Conservation (phyloP, 2,888 invertebrate genomes). For the Sinentomon sp. region DNA sequence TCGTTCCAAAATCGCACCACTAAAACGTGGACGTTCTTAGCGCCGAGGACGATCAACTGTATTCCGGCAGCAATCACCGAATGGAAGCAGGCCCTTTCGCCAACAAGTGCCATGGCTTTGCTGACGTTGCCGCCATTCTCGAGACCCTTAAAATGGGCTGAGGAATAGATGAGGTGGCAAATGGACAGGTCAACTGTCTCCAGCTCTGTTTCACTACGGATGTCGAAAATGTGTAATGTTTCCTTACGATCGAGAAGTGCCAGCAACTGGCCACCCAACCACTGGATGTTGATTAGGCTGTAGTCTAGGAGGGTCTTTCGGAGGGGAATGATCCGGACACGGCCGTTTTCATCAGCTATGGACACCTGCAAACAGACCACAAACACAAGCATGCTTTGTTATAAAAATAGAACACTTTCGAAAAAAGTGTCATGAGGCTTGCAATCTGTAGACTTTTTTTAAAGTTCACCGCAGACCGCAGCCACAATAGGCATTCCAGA, state of each 20-base stretch:
- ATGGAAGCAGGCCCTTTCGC: slow-evolving; percentile 45
- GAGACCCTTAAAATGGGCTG: slow-evolving; percentile 63
- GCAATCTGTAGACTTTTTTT: too few relatives aligned
- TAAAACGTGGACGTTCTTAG: slow-evolving; percentile 29
- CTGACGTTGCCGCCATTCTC: slow-evolving; percentile 86
- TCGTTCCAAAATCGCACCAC: slow-evolving; percentile 25
- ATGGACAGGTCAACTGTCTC: slow-evolving; percentile 52
- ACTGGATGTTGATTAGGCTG: slow-evolving; percentile 43
- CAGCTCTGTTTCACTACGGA: slow-evolving; percentile 56
- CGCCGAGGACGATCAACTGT: slow-evolving; percentile 40
- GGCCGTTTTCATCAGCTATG: slow-evolving; percentile 24
- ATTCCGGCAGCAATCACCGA: slow-evolving; percentile 36
- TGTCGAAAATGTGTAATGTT: slow-evolving; percentile 62
- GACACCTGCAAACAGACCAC: slow-evolving; percentile 22
- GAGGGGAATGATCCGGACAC: slow-evolving; percentile 32
- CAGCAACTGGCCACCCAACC: slow-evolving; percentile 55
- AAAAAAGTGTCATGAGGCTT: too few relatives aligned
- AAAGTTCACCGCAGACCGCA: too few relatives aligned
- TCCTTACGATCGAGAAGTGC: slow-evolving; percentile 63
- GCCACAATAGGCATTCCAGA: too few relatives aligned
- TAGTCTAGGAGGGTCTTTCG: slow-evolving; percentile 40
- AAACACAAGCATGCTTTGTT: too few relatives aligned
- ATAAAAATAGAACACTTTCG: too few relatives aligned
- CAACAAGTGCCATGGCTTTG: slow-evolving; percentile 43
- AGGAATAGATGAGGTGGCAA: slow-evolving; percentile 56